Conservation (phyloP, 2,113 vertebrate species). For the Muntiacus reevesi region DNA sequence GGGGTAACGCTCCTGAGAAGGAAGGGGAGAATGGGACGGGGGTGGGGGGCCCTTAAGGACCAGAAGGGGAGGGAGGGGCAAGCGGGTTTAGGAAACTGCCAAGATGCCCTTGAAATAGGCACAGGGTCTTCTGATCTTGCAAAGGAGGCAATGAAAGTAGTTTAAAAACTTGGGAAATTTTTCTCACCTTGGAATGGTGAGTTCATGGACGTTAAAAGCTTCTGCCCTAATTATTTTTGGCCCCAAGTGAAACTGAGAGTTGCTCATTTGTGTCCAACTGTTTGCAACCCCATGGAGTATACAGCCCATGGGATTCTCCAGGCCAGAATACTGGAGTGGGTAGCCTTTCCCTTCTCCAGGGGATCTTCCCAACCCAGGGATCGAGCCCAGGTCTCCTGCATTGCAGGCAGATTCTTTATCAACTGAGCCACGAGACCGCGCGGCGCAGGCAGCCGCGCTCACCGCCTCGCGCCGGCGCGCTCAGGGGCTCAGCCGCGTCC, state of each 20-base stretch:
- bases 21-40: fast-evolving
- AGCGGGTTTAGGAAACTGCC: background rate
- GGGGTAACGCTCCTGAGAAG: background rate
- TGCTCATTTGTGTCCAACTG: background rate
- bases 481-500: too few species aligned
- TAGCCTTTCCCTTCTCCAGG: background rate
- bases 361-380: background rate
- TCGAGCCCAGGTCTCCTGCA: background rate
- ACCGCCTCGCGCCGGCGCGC: fast-evolving
- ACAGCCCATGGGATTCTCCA: background rate
- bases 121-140: background rate
- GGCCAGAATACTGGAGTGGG: background rate
- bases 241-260: background rate
- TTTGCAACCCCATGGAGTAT: background rate
- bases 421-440: background rate
- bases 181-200: background rate
- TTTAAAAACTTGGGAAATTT: background rate
- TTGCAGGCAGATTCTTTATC: background rate
- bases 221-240: background rate
- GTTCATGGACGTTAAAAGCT: background rate
- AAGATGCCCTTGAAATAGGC: background rate
- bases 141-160: background rate
- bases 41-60: fast-evolving
- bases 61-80: background rate
- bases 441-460: fast-evolving